Conservation (phyloP, 64 coral and sea anemone genomes). For the Dendronephthya gigantea region DNA sequence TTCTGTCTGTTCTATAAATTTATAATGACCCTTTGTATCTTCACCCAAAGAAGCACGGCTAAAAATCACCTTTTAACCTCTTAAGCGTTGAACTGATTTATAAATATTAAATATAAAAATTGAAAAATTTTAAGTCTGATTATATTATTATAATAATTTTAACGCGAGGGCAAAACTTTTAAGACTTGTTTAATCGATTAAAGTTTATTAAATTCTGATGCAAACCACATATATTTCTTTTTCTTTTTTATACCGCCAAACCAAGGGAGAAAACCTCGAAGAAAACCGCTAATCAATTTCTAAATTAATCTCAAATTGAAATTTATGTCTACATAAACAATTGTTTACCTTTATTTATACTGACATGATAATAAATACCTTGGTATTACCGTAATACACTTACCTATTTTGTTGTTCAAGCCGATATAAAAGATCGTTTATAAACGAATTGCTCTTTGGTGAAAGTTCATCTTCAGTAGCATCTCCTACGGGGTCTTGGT, state of each 20-base stretch:
- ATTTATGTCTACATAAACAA: neutral
- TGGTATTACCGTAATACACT: neutral
- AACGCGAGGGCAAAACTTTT: neutral
- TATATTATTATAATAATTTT: no score
- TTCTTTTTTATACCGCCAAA: neutral
- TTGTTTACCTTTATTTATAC: neutral
- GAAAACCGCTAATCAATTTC: neutral
- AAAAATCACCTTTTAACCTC: neutral
- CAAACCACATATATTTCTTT: neutral
- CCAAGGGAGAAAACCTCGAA: no score
- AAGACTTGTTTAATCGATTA: neutral
- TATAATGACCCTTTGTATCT: neutral
- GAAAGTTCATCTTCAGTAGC: neutral
- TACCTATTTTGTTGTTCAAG: conserved; percentile 11
- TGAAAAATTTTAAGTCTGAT: no score
- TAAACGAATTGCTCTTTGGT: neutral
- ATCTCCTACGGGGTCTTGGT: neutral
- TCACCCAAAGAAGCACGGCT: neutral
- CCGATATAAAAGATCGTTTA: neutral
- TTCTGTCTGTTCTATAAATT: neutral
- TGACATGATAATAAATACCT: neutral
- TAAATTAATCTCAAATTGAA: neutral
- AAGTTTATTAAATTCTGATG: neutral
- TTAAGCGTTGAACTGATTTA: neutral
- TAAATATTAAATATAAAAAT: neutral